Percentiles rank a stretch among this genome's conserved stretches.
These are phyloP conservation scores for Etheostoma spectabile DNA, from an alignment of 2,113 vertebrate species.

Conservation along the genomic window DNA sequence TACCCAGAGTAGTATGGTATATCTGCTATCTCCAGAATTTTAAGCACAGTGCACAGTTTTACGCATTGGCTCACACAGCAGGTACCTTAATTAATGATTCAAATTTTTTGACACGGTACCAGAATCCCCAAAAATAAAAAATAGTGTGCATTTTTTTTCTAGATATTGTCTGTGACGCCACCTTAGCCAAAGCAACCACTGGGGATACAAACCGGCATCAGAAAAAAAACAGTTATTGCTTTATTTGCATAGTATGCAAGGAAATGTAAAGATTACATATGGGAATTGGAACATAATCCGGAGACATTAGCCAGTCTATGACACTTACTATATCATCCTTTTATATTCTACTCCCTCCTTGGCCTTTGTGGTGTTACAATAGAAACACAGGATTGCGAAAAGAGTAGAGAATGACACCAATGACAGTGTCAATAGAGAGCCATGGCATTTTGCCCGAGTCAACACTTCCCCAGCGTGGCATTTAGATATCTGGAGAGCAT, in stretches of 20 bases:
- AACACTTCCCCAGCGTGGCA: conserved; percentile 49
- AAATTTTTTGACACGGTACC: background rate
- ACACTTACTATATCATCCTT: conserved; percentile 5
- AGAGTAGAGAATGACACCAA: conserved; percentile 36
- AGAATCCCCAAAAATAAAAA: background rate
- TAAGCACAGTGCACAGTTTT: background rate
- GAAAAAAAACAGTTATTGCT: background rate
- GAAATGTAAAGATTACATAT: background rate
- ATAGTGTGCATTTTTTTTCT: background rate
- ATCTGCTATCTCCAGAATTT: background rate
- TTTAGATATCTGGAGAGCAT: conserved; percentile 54
- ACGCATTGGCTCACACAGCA: too few species aligned
- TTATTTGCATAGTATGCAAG: background rate
- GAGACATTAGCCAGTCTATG: background rate
- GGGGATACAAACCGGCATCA: background rate
- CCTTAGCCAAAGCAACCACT: background rate
- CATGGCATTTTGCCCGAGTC: conserved; percentile 59
- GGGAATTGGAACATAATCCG: background rate
- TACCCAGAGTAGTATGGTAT: background rate
- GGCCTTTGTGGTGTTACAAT: conserved; percentile 34
- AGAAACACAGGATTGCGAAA: conserved; percentile 22
- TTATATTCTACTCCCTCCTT: conserved; percentile 5
- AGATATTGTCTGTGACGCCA: background rate
- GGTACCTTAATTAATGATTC: background rate
- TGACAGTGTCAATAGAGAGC: conserved; percentile 38